These are phyloP conservation scores for Digitonthophagus gazella DNA, from an alignment of 2,888 invertebrate genomes.

Conservation along the genomic window DNA sequence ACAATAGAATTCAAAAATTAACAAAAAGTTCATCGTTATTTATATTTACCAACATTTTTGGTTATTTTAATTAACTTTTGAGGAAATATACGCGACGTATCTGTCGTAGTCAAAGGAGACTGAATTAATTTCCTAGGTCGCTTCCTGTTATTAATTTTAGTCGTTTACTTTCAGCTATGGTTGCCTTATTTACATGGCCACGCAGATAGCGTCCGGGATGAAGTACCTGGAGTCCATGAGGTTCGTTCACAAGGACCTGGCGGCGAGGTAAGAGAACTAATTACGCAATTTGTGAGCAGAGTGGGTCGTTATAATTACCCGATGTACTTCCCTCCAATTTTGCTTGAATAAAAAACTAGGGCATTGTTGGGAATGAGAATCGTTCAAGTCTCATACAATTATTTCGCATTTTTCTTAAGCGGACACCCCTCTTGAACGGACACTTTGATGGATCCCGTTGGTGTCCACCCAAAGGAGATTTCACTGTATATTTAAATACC, in stretches of 20 bases:
- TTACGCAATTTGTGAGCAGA: not conserved
- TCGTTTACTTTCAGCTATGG: slow-evolving; percentile 65
- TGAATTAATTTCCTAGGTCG: slow-evolving; percentile 20
- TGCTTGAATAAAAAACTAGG: not conserved
- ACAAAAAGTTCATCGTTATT: too few species aligned
- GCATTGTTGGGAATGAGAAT: not conserved
- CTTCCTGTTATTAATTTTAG: slow-evolving; percentile 28
- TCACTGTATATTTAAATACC: too few species aligned
- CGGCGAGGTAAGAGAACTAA: slow-evolving; percentile 63
- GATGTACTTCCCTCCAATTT: not conserved
- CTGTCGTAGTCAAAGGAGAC: slow-evolving; percentile 20
- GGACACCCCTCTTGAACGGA: too few species aligned
- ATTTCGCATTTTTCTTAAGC: too few species aligned
- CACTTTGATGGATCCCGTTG: too few species aligned
- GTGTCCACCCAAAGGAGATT: too few species aligned
- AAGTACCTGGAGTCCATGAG: slow-evolving; percentile 83
- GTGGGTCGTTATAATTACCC: not conserved
- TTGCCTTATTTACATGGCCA: slow-evolving; percentile 81
- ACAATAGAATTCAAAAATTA: too few species aligned
- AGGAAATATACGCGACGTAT: not conserved
- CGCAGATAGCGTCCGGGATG: slow-evolving; percentile 88
- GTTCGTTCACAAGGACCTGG: slow-evolving; percentile 84
- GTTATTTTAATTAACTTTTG: not conserved
- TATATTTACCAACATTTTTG: not conserved
- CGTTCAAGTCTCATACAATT: too few species aligned